Evolutionary conservation across 2,797 vertebrate genomes (phyloP), one percentile per base, ranked within the genome.

Genomic region (Buceros bicornis): DNA sequence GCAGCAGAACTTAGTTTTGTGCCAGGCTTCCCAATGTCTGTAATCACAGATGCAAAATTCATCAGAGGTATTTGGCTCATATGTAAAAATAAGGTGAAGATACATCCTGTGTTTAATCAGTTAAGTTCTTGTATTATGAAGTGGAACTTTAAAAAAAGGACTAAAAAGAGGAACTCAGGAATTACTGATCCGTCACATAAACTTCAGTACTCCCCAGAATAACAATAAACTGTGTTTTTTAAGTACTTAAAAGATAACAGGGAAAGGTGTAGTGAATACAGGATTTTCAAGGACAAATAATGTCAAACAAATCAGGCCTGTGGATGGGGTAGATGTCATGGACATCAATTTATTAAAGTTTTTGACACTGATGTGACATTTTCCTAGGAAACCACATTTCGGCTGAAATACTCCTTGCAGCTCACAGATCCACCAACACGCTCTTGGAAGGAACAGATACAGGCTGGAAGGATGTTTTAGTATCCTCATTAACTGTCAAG

Each of bases 91-190:
- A 26, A 91, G 81, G 29, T 79, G 67, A 92, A 51, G 54, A 80
- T n/a, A 77, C 17, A 56, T 84, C 64, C 60, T 73, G 67, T 73
- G 71, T 87, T 85, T 80, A 43, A 72, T 78, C 5, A 2, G 70
- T 64, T 92, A 56, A 31, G 10, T 35, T 87, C 56, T 82, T 77
- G 20, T 35, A 70, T 37, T 58, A 47, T 22, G 62, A 93, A 93
- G 29, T 84, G 81, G 87, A 95, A 93, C 74, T 84, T 90, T 28
- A 3, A 71, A 92, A 92, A 87, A 87, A 69, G 7, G 28, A 81
- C 35, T 21, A 64, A 70, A 86, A 83, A 14, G 37, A 89, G 64
- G 66, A 96, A 78, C 70, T 56, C 5, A 0, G 35, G 65, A 82
- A 76, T 72, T 87, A 89, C 33, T 47, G 66, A 87, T 65, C 70